phyloP scores from a whole-genome alignment of 2,797 vertebrate species.

The Liasis olivaceus region DNA sequence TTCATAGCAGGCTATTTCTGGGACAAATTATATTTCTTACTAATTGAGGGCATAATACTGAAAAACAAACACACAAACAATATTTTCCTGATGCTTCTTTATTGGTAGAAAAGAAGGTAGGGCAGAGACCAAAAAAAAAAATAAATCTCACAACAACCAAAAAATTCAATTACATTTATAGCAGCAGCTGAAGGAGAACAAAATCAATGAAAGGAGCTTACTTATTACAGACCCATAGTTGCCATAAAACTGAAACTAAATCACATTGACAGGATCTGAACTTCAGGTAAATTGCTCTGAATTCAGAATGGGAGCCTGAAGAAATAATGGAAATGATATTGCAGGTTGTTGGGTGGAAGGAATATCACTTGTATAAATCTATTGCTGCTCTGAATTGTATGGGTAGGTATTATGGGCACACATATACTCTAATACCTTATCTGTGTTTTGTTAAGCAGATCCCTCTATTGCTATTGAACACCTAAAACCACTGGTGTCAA shows the following conservation, averaged over 20 bases:
- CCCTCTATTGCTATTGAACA: conserved; percentile 40
- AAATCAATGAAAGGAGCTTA: conserved; percentile 80
- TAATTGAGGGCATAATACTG: conserved; percentile 58
- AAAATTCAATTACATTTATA: conserved; percentile 80
- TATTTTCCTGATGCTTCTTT: conserved; percentile 50
- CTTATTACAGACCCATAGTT: conserved; percentile 79
- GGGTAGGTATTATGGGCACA: conserved; percentile 29
- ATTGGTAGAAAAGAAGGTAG: conserved; percentile 60
- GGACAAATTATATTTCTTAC: conserved; percentile 57
- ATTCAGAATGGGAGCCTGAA: conserved; percentile 74
- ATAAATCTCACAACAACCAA: accelerated
- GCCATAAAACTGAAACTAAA: conserved; percentile 82
- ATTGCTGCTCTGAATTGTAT: conserved; percentile 52
- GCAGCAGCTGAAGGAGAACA: conserved; percentile 76
- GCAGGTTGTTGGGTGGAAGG: conserved; percentile 55
- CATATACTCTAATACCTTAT: conserved; percentile 58
- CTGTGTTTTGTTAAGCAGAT: conserved; percentile 39
- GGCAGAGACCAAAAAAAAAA: conserved; percentile 43
- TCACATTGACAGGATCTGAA: conserved; percentile 80
- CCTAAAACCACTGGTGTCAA: conserved; percentile 33
- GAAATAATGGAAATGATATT: conserved; percentile 81
- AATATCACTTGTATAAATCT: conserved; percentile 65
- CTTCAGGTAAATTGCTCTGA: conserved; percentile 82
- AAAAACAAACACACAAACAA: conserved; percentile 8
- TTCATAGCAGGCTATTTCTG: conserved; percentile 35